Base-by-base conservation (phyloP, 2,888 invertebrate species). In the Eupithecia centaureata region DNA sequence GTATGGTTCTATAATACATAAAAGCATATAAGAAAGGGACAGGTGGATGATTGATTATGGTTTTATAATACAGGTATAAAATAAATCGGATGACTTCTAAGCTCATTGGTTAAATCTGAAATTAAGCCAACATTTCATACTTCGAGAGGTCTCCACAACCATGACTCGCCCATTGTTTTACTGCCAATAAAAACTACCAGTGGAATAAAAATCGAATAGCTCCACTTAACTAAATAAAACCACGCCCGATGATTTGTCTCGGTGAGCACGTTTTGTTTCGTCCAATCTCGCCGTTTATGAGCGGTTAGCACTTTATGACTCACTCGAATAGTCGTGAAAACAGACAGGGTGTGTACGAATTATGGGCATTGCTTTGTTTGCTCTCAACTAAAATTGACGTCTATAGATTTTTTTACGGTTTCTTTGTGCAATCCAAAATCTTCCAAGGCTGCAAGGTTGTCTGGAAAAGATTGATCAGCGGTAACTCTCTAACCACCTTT, bases 221-320 rank as follows among this genome's bases (percentile, higher is more conserved):
- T 58, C 47, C 33, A 56, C 63, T 57, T 57, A 38, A 56, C 47
- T 35, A 22, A 52, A 35, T 18, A 13, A 27, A 27, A 47, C 32
- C 51, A 27, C 47, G 47, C 54, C 25, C 62, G 54, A 63, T 63
- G 63, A 63, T 63, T 63, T 67, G 63, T 68, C 33, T 22, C 32
- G 18, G n/a, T 27, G 47, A 59, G 38, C 33, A 51, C 25, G 75
- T 62, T 65, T 63, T 71, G 79, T 79, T 79, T 77, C 76, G 79
- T 76, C 78, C 79, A 82, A 84, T 82, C 79, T 81, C 76, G 76
- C 68, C 70, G 76, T 77, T 81, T 80, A 79, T 76, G 73, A 73
- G 65, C 73, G 73, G 70, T 77, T 76, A 75, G 69, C 75, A 61
- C 73, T 79, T 81, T 79, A 79, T 75, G 75, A 70, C 72, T 59